These are phyloP conservation scores for Aporrectodea caliginosa DNA, from an alignment of 1,140 invertebrate genomes.

Conservation along the genomic window DNA sequence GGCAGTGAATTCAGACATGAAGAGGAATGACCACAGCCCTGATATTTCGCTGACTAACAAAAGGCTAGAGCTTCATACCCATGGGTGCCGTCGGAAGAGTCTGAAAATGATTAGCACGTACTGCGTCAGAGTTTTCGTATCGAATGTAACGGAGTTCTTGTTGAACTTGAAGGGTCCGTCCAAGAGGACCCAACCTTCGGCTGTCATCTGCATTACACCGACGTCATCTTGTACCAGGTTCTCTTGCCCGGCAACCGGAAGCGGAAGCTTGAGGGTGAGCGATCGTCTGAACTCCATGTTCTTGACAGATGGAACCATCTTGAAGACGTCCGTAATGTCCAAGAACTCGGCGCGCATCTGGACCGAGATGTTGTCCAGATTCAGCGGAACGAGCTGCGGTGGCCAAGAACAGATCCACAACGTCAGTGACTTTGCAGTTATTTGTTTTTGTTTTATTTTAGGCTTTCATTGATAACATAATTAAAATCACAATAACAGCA, in stretches of 20 bases:
- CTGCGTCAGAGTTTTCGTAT: conserved; percentile 45
- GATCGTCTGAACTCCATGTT: conserved; percentile 40
- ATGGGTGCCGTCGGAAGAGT: no score
- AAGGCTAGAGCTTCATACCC: no score
- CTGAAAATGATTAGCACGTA: conserved; percentile 36
- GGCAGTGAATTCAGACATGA: no score
- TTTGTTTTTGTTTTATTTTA: no score
- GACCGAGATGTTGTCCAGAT: neutral
- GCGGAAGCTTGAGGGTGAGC: conserved; percentile 47
- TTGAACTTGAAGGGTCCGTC: conserved; percentile 47
- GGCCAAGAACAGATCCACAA: no score
- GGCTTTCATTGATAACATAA: no score
- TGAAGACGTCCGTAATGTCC: neutral
- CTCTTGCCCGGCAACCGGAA: conserved; percentile 34
- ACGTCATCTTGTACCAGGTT: conserved; percentile 32
- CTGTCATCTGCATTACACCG: conserved; percentile 42
- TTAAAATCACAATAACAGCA: no score
- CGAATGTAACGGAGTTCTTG: conserved; percentile 43
- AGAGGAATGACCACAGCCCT: no score
- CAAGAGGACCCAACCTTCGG: conserved; percentile 41
- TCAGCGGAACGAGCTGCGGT: neutral
- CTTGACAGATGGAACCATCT: neutral
- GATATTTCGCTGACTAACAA: no score
- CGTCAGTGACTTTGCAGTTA: no score
- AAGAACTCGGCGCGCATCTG: neutral